Percentiles rank a stretch among this genome's conserved stretches.
phyloP scores from a whole-genome alignment of 2,113 vertebrate species.

The Orthonyx spaldingii region DNA sequence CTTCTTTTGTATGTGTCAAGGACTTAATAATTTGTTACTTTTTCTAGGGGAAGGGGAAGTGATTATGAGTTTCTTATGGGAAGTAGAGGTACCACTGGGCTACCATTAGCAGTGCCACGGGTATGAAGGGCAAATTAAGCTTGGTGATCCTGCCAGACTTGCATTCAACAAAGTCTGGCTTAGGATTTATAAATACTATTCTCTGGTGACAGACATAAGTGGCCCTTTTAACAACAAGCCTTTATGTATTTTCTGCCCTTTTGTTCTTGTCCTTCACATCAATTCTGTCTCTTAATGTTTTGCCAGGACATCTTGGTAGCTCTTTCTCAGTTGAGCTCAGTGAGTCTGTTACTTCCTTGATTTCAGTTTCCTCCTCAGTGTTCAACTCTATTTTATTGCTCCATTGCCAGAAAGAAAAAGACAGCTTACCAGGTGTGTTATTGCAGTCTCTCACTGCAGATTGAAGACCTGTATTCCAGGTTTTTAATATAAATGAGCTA shows the following conservation, averaged over 20 bases:
- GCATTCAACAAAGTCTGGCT: not conserved
- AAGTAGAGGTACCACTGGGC: not conserved
- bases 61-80: not conserved
- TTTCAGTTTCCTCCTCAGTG: not conserved
- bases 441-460: not conserved
- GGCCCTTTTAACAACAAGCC: not conserved
- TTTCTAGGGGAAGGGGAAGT: not conserved
- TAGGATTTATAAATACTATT: not conserved
- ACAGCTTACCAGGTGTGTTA: not conserved
- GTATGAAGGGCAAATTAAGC: not conserved
- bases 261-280: not conserved
- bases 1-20: conserved; percentile 58
- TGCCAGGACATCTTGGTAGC: not conserved
- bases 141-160: not conserved
- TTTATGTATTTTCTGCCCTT: not conserved
- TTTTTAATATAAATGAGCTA: not conserved
- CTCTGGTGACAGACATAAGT: not conserved
- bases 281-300: not conserved
- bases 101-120: not conserved
- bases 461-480: not conserved
- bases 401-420: not conserved
- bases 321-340: not conserved
- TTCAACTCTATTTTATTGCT: not conserved
- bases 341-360: not conserved
- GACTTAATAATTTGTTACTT: conserved; percentile 51